Base-by-base conservation (phyloP, 2,888 invertebrate species). In the Selenia dentaria region DNA sequence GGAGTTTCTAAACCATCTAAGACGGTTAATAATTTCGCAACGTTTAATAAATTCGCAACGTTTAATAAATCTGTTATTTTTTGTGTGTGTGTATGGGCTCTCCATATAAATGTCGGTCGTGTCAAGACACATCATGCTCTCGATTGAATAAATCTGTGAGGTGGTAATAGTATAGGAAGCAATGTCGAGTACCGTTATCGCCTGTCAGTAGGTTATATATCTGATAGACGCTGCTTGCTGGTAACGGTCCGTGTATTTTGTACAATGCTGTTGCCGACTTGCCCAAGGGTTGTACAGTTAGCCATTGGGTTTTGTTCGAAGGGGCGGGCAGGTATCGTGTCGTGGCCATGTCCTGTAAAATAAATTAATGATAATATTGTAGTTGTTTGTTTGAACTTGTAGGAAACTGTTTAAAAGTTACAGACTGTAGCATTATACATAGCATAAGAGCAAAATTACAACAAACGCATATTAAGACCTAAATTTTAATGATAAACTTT, bases 121-220 rank as follows among this genome's bases (percentile, higher is more conserved):
- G 67, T 61, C 62, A 62, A 64, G 56, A 58, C 59, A 56, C 65
- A 61, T 70, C 59, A 65, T 63, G 44, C 59, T 67, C 62, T 47
- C 42, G 35, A 67, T 75, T 70, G 65, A 65, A 67, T 64, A 63
- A 18, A 67, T 49, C 55, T 55, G 47, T 62, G 51, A 57, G 43
- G 39, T 44, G 6, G 20, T 27, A 26, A 4, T 28, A 10, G 14
- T 27, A 26, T 22, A 32, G 40, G 29, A 69, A 72, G 69, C 68
- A 70, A 70, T 68, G 77, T 72, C 70, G 64, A 62, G 69, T 78
- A 77, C 86, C 87, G 87, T 85, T 88, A 87, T 67, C 67, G 63
- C 66, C 79, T 81, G 83, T 82, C 82, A 79, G 79, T 77, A 66
- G 67, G 70, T 69, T 75, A 77, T 69, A 68, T 81, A 81, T 81